Base-by-base conservation (phyloP, 1,140 invertebrate genomes). In the Ganaspis sp. region DNA sequence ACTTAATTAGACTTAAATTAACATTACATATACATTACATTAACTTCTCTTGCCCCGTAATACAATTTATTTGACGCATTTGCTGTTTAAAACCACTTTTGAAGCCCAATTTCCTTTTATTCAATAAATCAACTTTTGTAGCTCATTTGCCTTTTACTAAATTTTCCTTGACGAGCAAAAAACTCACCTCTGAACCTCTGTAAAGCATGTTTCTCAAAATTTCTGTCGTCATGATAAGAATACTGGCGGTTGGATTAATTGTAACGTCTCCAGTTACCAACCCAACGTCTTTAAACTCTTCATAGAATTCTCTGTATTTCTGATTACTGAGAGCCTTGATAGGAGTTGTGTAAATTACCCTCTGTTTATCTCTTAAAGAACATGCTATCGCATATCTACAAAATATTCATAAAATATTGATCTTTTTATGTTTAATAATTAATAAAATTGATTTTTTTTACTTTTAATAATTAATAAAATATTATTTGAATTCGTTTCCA, bases 311-410 rank as follows among this genome's bases (percentile, higher is more conserved):
- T 84, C 99, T 93, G 90, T 99, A 99, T 87, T 99, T 99, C 91
- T 99, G 99, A 93, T 99, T 99, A 85, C 98, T 99, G 19, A 99
- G 89, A 5, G 99, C 99, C 92, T 99, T 99, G 75, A 99, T 99
- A 2, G 99, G 99, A 53, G 99, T 99, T 19, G 99, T 99, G 87
- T 99, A 99, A 84, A 99, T 99, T 0, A 99, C 99, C 85, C 99
- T 90, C 85, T 95, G 94, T 80, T 95, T 95, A 70, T 94, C 93
- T 84, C 93, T 93, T 42, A 95, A 85, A 9, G 94, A 95, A 73
- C 93, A 91, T 4, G 95, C 94, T 86, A 96, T 94, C n/a, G 94
- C 94, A 92, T 95, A 95, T 80, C 94, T 95, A 78, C 26, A 77
- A 80, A 75, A 45, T 70, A 76, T 64, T 49, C 53, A 64, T 40